Percentiles rank a stretch among this genome's conserved stretches.
Evolutionary conservation across 2,888 invertebrate genomes (phyloP).

Genomic region (Platycheirus albimanus): DNA sequence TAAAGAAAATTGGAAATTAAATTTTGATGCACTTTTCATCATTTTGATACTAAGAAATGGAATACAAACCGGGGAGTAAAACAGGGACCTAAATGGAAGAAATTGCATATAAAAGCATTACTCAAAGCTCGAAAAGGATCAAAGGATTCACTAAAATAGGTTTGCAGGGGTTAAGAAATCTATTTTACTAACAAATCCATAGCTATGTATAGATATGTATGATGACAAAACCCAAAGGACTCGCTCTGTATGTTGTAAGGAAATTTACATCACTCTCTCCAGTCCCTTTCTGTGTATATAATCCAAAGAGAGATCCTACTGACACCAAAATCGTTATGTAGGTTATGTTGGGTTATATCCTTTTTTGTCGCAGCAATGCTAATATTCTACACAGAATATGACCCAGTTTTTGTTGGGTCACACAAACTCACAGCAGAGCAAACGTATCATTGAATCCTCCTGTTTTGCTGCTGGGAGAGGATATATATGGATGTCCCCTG

Average conservation of each 20-base stretch:
- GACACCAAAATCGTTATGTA: slow-evolving; percentile 68
- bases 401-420: slow-evolving; percentile 61
- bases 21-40: slow-evolving; percentile 66
- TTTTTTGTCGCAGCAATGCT: slow-evolving; percentile 44
- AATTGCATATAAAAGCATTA: slow-evolving; percentile 54
- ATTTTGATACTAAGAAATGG: neutral
- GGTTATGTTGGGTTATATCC: slow-evolving; percentile 65
- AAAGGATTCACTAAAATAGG: slow-evolving; percentile 63
- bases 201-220: slow-evolving; percentile 22
- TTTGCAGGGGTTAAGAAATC: slow-evolving; percentile 54
- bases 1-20: slow-evolving; percentile 68
- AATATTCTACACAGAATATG: slow-evolving; percentile 52
- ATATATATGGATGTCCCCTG: slow-evolving; percentile 53
- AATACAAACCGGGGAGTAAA: neutral
- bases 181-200: slow-evolving; percentile 65
- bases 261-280: slow-evolving; percentile 47
- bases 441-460: slow-evolving; percentile 47
- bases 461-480: neutral
- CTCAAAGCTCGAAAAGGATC: slow-evolving; percentile 63
- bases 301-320: slow-evolving; percentile 63
- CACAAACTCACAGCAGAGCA: slow-evolving; percentile 37
- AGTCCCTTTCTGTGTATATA: slow-evolving; percentile 16
- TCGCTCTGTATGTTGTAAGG: slow-evolving; percentile 38
- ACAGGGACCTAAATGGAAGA: neutral
- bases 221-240: slow-evolving; percentile 52